Evolutionary conservation across 2,888 invertebrate genomes (phyloP).

Genomic region (Ichneumoninae sp.): DNA sequence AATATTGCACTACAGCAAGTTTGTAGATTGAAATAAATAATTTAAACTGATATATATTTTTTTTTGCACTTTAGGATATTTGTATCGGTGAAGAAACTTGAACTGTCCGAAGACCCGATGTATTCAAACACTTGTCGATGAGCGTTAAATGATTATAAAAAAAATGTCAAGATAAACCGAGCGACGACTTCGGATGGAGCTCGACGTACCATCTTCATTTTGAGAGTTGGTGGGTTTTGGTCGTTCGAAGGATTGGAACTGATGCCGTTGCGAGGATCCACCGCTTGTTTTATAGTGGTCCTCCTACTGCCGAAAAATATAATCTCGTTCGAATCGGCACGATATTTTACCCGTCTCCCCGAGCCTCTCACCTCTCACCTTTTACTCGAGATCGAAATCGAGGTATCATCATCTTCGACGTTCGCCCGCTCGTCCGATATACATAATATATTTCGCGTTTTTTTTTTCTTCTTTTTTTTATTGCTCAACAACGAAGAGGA

Average conservation of each 20-base stretch:
- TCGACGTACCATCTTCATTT: conserved; percentile 71
- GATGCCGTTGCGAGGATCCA: conserved; percentile 52
- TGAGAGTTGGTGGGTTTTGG: conserved; percentile 40
- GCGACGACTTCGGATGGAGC: neutral
- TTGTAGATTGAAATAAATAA: no score
- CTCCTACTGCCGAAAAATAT: conserved; percentile 52
- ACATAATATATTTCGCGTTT: conserved; percentile 19
- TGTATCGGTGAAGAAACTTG: neutral
- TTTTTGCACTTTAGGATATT: neutral
- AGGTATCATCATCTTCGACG: conserved; percentile 31
- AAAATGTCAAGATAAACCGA: neutral
- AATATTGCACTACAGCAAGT: no score
- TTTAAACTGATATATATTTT: no score
- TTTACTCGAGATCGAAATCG: conserved; percentile 40
- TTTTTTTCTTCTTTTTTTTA: conserved; percentile 4
- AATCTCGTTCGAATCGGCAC: neutral
- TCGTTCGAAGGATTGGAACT: conserved; percentile 50
- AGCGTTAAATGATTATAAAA: neutral
- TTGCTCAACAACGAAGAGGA: conserved; percentile 36
- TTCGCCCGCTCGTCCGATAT: conserved; percentile 34
- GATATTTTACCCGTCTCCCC: conserved; percentile 7
- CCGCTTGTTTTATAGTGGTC: conserved; percentile 57
- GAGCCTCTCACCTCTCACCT: conserved; percentile 55
- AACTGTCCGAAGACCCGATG: neutral
- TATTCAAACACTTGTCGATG: neutral